Base-by-base conservation (phyloP, 2,113 vertebrate species). In the Colinus virginianus region DNA sequence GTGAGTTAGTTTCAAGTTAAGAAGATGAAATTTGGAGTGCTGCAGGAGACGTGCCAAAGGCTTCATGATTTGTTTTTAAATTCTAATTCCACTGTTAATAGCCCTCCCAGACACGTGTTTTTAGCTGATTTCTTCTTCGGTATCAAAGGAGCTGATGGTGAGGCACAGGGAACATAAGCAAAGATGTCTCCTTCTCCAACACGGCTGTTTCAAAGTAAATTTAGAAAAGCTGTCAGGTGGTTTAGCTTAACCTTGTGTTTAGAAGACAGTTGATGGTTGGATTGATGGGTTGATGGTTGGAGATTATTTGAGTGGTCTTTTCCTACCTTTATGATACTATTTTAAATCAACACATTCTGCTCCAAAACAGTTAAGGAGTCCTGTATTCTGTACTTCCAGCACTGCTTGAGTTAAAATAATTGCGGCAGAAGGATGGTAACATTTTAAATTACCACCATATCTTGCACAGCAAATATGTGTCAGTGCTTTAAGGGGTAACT, bases 381-480 rank as follows among this genome's bases (percentile, higher is more conserved):
- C 25, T 4, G 7, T 1, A 1, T 77, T 88, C 64, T 0, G 0
- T 84, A 87, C 15, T 43, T 87, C 14, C 34, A 80, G 9, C 45
- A 9, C 61, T 86, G 64, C n/a, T 78, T 46, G 76, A 90, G 59
- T 42, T 83, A 46, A 88, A 83, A 59, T 70, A 92, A 77, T 82
- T 79, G 21, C 9, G 63, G 22, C 34, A 67, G 51, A 83, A 94
- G 46, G 68, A 67, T 51, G 28, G 61, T 43, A 85, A 25, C 38
- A 46, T 94, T 93, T 93, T 86, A 90, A 96, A 88, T 83, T 88
- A n/a, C 46, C 56, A 66, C 38, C 19, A 26, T 25, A 19, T 67
- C 92, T 90, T 86, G 43, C 72, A 71, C 76, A 83, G 51, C 64
- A 90, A 71, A 75, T 67, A 59, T 11, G 46, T 93, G 90, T 91